Evolutionary conservation across 2,797 vertebrate genomes (phyloP), one percentile per base, ranked within the genome.

Genomic region (Peromyscus melanophrys): DNA sequence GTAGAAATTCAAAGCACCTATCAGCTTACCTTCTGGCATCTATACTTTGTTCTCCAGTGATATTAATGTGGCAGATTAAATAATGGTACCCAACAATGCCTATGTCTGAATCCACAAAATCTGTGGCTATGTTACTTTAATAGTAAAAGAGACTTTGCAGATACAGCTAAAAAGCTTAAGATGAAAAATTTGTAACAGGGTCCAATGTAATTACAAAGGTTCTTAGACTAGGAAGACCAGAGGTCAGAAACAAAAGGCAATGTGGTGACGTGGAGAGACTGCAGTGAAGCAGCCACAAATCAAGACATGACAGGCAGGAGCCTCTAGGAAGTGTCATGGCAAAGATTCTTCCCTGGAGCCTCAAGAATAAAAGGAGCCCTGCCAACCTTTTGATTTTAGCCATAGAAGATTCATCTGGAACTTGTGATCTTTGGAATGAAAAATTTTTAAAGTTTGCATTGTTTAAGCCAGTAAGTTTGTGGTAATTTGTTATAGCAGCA

Each of bases 111-210:
- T 83, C 49, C 27, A 59, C 16, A 87, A 63, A 90, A 84, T 71
- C 46, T 71, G 6, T 95, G n/a, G 94, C 52, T 89, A 86, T 43
- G 46, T 94, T 84, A 84, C 69, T 31, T 95, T 85, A 63, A 78
- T 69, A 85, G 65, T 81, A 61, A 88, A 95, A 92, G 3, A 6
- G 34, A 69, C 37, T 49, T 95, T 92, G 43, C 25, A 95, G 69
- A 57, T 90, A 52, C 76, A 73, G 52, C 88, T 89, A 96, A 80
- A 37, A 82, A 87, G 81, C 49, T 76, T 78, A 57, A 82, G 21
- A 89, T 89, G 23, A 31, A 13, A n/a, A 91, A n/a, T 81, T 92
- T 81, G 67, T 84, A 52, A 89, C 82, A 67, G 59, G 5, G 16
- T 55, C 25, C 71, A 84, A 13, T 81, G 19, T 92, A 93, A 94